Base-by-base conservation (phyloP, 2,797 vertebrate species). In the Silurus aristotelis region DNA sequence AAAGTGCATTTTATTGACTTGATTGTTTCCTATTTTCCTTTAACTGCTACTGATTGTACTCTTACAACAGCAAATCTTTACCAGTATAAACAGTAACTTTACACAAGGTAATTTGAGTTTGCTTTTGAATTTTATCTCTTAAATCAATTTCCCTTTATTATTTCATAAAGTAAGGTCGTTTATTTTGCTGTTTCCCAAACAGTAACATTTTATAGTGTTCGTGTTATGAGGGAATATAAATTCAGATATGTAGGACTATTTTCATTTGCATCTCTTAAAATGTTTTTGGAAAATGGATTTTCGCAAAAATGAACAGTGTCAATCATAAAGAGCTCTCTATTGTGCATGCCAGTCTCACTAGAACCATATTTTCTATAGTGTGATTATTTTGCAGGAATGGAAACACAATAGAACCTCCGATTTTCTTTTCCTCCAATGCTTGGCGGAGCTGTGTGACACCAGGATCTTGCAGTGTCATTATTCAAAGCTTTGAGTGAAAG, bases 381-480 rank as follows among this genome's bases (percentile, higher is more conserved):
- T 58, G 10, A 70, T 85, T 12, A 64, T 87, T 86, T 71, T 64
- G 48, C 76, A 58, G 22, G 27, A 56, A 68, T 71, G n/a, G 83
- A 84, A 61, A 38, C 58, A 58, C 31, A 84, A 80, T 25, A 72
- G 60, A 20, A 48, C 58, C 64, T 67, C 27, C 60, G 75, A 77
- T 38, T 14, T 20, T 38, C 14, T 48, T 6, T 31, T 13, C 14
- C 17, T 38, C 25, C 19, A 60, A 77, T 10, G 27, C 27, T 77
- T 77, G 56, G 56, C 27, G 58, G 75, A 60, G 19, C 55, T 43
- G 9, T 76, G 73, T 55, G 12, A 76, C 25, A 58, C 73, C 19
- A 58, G n/a, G 73, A 56, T 76, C 55, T 38, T 61, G 31, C 56
- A 77, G 56, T 60, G 75, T 20, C 70, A 72, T 80, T 85, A 89